Evolutionary conservation across 2,113 vertebrate genomes (phyloP), one percentile per base, ranked within the genome.

Genomic region (Stercorarius parasiticus): DNA sequence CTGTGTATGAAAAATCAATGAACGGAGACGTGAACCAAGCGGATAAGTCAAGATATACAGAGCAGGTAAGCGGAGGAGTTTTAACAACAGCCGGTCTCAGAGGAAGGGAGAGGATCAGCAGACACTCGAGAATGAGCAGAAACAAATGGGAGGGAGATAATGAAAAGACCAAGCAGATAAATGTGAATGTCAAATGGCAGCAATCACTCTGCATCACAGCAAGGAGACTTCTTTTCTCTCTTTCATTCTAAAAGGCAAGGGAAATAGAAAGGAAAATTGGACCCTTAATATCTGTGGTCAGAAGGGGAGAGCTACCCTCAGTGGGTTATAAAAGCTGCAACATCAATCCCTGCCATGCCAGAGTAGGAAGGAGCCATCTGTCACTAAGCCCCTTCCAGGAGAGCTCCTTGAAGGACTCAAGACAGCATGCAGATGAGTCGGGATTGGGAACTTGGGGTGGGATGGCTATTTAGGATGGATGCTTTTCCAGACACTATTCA

Each of bases 61-160:
- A 97, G 90, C 80, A 96, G 94, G 91, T 94, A 95, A 95, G 91
- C n/a, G 20, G 89, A 91, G 77, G 67, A 94, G 82, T 94, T 96
- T 96, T 92, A 97, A 95, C 91, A 93, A 96, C 93, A 96, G 58
- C 40, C 69, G 86, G 88, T 72, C 90, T 95, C 81, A 71, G 82
- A 96, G 95, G 74, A 97, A 89, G 89, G 88, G 67, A 93, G 77
- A 94, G 56, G 83, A 94, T 93, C 77, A 79, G 81, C 88, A 95
- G 82, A 94, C 86, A 78, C 90, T 94, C 95, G 78, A 96, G 86
- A 92, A 93, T 0, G n/a, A 90, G 74, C 62, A 95, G 86, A 96
- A 92, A 96, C 93, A 97, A 97, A 96, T 79, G 91, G 85, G 89
- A 95, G 90, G 56, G 58, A 95, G 91, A 95, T 97, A 98, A 97